Evolutionary conservation across 2,888 invertebrate genomes (phyloP), one percentile per base, ranked within the genome.

Genomic region (Diarsia brunnea): DNA sequence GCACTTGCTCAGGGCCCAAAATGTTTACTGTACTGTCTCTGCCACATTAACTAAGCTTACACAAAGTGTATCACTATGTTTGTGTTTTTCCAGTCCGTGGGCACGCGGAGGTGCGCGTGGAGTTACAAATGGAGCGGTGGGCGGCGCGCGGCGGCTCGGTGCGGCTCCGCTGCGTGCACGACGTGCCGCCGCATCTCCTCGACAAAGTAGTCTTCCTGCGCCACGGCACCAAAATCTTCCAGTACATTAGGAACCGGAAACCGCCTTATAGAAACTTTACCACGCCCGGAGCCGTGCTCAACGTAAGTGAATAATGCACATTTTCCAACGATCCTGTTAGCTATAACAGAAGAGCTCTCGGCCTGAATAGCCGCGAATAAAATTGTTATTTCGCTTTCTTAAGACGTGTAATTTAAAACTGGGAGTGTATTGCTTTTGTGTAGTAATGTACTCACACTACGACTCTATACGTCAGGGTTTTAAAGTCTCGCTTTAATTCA

Each of bases 151-250:
- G 98, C 73, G 97, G 97, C 76, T 97, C 98, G 84, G 98, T 98
- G 85, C 97, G 97, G 67, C 95, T 98, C 83, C 97, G 97, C 91
- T 98, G 98, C 96, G 97, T 97, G 82, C 98, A 98, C 96, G 98
- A 98, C 94, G 98, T 98, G 78, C 97, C 97, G 67, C 97, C 97
- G 64, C 97, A 98, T 90, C 97, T 98, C 88, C 97, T 98, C 74
- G 98, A 98, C 96, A 98, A 98, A 95, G 98, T 98, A 88, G 98
- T 98, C 93, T 98, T 98, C 97, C 96, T 97, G 73, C 97, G 97
- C 86, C 97, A 97, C 87, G 97, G 97, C 87, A 97, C 97, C 91
- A 98, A 98, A 96, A 98, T 98, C 96, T 98, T 98, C 94, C 98
- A 98, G 95, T 98, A 98, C 93, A 98, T 98, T 92, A 97, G 97